Evolutionary conservation across 2,888 invertebrate genomes (phyloP), one percentile per base, ranked within the genome.

Genomic region (Orthosia gothica): DNA sequence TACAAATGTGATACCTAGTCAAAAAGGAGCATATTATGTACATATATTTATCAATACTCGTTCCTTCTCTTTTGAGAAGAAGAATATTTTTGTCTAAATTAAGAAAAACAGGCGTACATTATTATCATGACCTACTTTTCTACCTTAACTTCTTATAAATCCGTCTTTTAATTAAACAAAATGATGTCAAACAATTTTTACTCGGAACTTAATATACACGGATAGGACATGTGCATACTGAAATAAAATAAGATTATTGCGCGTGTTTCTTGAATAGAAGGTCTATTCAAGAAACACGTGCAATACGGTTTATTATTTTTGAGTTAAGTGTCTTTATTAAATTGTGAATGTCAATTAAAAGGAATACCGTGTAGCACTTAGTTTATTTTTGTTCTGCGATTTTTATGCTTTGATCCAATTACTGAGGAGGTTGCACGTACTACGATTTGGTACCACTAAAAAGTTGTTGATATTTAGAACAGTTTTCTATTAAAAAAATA

Each of bases 191-290:
- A 54, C 16, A 54, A 40, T 67, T 54, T 76, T 49, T n/a, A 15
- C 77, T 32, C 15, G 12, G 32, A 7, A 32, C 32, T 0, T 32
- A 7, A 5, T n/a, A 0, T 32, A 7, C 7, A 40, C 9, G 67
- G 76, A 76, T 67, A 76, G 13, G 54, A 74, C 76, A 11, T 76
- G 32, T 74, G 32, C 49, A 49, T 76, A 59, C n/a, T 67, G 47
- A 32, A 49, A 23, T 76, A 0, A 55, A 65, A 76, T 66, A 23
- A 54, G n/a, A 65, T 47, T 3, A 13, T 67, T 76, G 54, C 68
- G 67, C 67, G n/a, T 64, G 45, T 54, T 47, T 45, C 75, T 73
- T 54, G 13, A 3, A 26, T 26, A 26, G 15, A n/a, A n/a, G n/a
- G n/a, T n/a, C n/a, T n/a, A n/a, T n/a, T n/a, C n/a, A n/a, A n/a